phyloP scores from a whole-genome alignment of 1,140 invertebrate species.

The Drosophila mauritiana region DNA sequence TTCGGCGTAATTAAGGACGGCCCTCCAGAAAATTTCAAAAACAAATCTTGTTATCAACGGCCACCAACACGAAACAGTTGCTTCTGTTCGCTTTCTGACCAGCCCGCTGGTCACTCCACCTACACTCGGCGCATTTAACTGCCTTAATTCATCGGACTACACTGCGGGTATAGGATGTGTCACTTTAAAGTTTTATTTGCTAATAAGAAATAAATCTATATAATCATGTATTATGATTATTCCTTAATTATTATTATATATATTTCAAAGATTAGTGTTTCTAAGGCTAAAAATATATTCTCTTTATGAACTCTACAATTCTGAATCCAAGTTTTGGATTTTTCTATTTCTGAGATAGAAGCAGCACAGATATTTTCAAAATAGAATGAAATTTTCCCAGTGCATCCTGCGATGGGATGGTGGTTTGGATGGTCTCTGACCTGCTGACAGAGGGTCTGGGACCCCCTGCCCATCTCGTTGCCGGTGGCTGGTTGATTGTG shows the following conservation, averaged over 20 bases:
- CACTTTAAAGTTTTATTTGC: not conserved
- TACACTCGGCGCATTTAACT: constrained; percentile 29
- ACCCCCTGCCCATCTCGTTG: constrained; percentile 5
- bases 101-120: constrained; percentile 31
- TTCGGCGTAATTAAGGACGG: constrained; percentile 72
- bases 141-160: constrained; percentile 1
- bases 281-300: too few species aligned
- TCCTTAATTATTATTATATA: too few species aligned
- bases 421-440: constrained; percentile 24
- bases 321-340: too few species aligned
- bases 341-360: too few species aligned
- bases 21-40: constrained; percentile 75
- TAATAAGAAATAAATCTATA: not conserved
- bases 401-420: constrained; percentile 23
- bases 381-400: not conserved
- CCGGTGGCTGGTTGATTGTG: constrained; percentile 60
- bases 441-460: constrained; percentile 38
- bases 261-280: not conserved
- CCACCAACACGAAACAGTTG: constrained; percentile 73
- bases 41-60: constrained; percentile 82
- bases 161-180: not conserved
- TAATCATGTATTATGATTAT: too few species aligned
- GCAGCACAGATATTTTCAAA: too few species aligned
- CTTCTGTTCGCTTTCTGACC: constrained; percentile 29
- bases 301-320: too few species aligned